Conservation (phyloP, 2,113 vertebrate species). For the Oxyura jamaicensis region DNA sequence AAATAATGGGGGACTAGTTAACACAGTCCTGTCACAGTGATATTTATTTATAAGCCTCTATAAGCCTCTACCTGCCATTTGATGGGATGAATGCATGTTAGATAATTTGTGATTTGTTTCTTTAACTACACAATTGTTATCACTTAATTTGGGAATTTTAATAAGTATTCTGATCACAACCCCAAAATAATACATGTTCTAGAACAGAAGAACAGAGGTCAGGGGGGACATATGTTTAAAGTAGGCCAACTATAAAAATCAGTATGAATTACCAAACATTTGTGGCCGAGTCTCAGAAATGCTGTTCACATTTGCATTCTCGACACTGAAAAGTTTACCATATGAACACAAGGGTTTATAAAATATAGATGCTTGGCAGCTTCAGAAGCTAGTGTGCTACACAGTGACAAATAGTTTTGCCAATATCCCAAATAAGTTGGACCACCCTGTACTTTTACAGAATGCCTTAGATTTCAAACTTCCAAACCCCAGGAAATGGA, state of each 20-base stretch:
- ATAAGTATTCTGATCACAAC: neutral
- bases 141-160: neutral
- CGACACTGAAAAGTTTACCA: neutral
- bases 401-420: neutral
- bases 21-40: neutral
- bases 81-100: neutral
- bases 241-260: neutral
- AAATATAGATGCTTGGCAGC: neutral
- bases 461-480: neutral
- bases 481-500: neutral
- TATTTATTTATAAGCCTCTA: neutral
- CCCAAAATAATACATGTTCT: fast-evolving
- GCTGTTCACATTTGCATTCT: neutral
- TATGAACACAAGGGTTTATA: neutral
- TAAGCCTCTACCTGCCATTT: neutral
- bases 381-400: neutral
- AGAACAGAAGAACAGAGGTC: neutral
- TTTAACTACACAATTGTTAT: neutral
- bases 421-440: neutral
- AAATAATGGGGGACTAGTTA: neutral
- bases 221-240: neutral
- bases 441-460: neutral
- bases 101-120: neutral
- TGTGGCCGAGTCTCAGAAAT: neutral
- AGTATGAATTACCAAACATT: neutral